Conservation (phyloP, 2,888 invertebrate genomes). For the Drosophila pullipes region DNA sequence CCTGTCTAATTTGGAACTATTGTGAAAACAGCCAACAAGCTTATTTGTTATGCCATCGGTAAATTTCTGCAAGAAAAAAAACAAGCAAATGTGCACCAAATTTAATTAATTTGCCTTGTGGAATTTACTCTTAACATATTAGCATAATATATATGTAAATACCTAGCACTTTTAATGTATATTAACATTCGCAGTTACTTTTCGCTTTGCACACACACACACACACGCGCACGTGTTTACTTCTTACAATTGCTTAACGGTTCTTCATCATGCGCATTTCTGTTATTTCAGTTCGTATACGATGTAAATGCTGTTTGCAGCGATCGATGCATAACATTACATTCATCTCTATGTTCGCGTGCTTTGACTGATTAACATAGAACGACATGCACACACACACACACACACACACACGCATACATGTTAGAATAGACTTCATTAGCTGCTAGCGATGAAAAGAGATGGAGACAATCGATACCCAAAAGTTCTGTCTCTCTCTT, state of each 20-base stretch:
- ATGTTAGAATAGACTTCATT: background rate
- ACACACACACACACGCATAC: background rate
- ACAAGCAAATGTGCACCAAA: constrained; percentile 43
- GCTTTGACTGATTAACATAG: background rate
- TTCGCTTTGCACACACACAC: background rate
- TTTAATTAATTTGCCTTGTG: background rate
- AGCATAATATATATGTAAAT: background rate
- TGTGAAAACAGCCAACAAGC: constrained; percentile 91
- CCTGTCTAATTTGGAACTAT: constrained; percentile 54
- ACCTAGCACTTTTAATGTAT: background rate
- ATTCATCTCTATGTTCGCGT: background rate
- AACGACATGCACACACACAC: background rate
- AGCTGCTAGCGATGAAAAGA: background rate
- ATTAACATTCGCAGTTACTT: background rate
- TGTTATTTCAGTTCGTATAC: background rate
- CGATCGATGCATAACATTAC: background rate
- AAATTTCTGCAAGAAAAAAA: constrained; percentile 89
- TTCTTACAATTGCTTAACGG: background rate
- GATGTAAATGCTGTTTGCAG: background rate
- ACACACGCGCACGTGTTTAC: background rate
- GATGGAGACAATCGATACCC: background rate
- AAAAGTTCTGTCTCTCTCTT: background rate
- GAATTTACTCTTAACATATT: background rate
- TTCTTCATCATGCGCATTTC: background rate
- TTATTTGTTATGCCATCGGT: constrained; percentile 98